Evolutionary conservation across 2,113 vertebrate genomes (phyloP).

Genomic region (Seriola quinqueradiata): DNA sequence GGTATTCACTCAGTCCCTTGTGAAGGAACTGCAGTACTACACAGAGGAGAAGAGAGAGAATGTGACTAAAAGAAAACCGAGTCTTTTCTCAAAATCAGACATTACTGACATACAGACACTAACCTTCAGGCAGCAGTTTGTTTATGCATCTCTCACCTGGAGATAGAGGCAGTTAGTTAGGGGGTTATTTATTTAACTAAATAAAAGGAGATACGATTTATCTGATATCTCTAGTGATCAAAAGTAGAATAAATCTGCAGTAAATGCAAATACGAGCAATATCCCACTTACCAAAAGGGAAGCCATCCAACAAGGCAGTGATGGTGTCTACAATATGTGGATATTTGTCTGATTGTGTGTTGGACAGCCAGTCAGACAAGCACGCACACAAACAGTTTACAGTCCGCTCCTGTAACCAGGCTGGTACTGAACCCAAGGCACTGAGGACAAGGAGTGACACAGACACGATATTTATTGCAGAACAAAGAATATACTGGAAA

Average conservation of each 20-base stretch:
- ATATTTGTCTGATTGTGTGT: slow-evolving; percentile 75
- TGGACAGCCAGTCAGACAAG: slow-evolving; percentile 86
- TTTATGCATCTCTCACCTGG: slow-evolving; percentile 89
- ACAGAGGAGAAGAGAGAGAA: slow-evolving; percentile 53
- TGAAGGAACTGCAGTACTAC: slow-evolving; percentile 91
- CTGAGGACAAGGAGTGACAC: slow-evolving; percentile 73
- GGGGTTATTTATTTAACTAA: not conserved
- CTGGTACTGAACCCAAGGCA: slow-evolving; percentile 87
- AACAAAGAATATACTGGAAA: not conserved
- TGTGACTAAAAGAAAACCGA: not conserved
- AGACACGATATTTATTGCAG: not conserved
- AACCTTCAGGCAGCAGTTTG: slow-evolving; percentile 89
- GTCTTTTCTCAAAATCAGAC: not conserved
- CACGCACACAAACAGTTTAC: slow-evolving; percentile 82
- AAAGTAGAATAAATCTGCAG: not conserved
- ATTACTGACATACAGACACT: slow-evolving; percentile 9
- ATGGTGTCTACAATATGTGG: slow-evolving; percentile 88
- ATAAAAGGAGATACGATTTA: not conserved
- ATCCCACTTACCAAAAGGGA: slow-evolving; percentile 86
- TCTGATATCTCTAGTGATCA: not conserved
- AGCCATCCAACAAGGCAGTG: slow-evolving; percentile 89
- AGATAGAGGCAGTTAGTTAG: not conserved
- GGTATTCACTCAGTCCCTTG: slow-evolving; percentile 85
- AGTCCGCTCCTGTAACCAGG: slow-evolving; percentile 74
- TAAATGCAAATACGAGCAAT: not conserved